phyloP scores from a whole-genome alignment of 2,888 invertebrate species.

The Argynnis bischoffii region DNA sequence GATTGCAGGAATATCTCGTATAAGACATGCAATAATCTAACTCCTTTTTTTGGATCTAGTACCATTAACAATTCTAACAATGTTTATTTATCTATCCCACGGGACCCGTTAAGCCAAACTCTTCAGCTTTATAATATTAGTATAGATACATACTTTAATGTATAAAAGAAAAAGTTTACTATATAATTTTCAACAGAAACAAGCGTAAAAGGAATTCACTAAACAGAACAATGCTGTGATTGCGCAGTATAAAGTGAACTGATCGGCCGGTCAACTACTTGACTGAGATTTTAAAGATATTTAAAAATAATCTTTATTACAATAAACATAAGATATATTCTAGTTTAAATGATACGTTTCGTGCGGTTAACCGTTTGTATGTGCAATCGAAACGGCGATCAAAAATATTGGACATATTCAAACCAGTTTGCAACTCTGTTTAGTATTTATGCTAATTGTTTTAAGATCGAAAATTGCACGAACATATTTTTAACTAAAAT shows the following conservation, averaged over 20 bases:
- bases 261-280: conserved; percentile 6
- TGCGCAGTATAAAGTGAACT: conserved; percentile 7
- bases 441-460: conserved; percentile 2
- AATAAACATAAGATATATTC: background rate
- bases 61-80: background rate
- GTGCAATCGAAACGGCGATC: conserved; percentile 28
- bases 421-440: conserved; percentile 11
- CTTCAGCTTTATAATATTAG: too few relatives aligned
- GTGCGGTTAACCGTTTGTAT: conserved; percentile 27
- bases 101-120: too few relatives aligned
- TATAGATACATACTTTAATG: too few relatives aligned
- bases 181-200: background rate
- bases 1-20: too few relatives aligned
- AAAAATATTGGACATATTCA: conserved; percentile 22
- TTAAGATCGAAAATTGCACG: conserved; percentile 10
- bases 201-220: conserved; percentile 6
- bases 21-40: too few relatives aligned
- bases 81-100: too few relatives aligned
- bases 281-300: background rate
- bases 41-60: too few relatives aligned
- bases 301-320: conserved; percentile 4
- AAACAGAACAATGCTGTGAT: conserved; percentile 13
- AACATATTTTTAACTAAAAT: background rate
- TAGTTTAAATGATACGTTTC: background rate
- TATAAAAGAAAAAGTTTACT: background rate